phyloP scores from a whole-genome alignment of 2,888 invertebrate genomes.

The Microdon myrmicae region DNA sequence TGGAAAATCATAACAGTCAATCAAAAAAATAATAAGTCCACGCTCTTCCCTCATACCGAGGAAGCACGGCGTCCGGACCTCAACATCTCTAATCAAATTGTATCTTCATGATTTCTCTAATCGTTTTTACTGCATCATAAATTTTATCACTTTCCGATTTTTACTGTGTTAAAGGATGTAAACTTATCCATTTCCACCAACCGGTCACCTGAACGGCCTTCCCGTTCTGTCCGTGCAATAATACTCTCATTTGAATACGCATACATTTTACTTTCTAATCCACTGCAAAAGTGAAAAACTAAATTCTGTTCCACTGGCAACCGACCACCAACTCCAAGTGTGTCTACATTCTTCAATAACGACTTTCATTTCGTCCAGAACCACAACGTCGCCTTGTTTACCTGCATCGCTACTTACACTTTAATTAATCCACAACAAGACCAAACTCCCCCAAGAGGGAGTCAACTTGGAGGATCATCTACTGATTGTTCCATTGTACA shows the following conservation, averaged over 20 bases:
- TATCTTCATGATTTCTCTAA: too few species aligned
- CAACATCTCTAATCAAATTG: too few species aligned
- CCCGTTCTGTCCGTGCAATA: neutral
- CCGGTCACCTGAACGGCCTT: neutral
- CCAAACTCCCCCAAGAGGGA: neutral
- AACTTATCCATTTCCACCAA: too few species aligned
- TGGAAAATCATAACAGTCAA: too few species aligned
- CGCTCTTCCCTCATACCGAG: too few species aligned
- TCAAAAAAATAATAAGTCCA: too few species aligned
- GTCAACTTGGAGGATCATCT: conserved; percentile 20
- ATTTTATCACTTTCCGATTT: too few species aligned
- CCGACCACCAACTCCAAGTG: conserved; percentile 13
- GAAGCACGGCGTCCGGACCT: too few species aligned
- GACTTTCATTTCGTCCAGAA: conserved; percentile 25
- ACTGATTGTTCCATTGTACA: conserved; percentile 28
- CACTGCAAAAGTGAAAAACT: conserved; percentile 41
- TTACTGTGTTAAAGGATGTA: too few species aligned
- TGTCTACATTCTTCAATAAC: conserved; percentile 7
- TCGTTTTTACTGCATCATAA: too few species aligned
- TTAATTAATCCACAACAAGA: neutral
- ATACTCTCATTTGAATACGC: conserved; percentile 1
- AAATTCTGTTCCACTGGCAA: conserved; percentile 14
- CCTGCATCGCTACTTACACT: neutral
- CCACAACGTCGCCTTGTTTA: neutral
- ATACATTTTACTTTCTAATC: conserved; percentile 57